These are phyloP conservation scores for Nomada ferruginata DNA, from an alignment of 2,888 invertebrate species.

Conservation along the genomic window DNA sequence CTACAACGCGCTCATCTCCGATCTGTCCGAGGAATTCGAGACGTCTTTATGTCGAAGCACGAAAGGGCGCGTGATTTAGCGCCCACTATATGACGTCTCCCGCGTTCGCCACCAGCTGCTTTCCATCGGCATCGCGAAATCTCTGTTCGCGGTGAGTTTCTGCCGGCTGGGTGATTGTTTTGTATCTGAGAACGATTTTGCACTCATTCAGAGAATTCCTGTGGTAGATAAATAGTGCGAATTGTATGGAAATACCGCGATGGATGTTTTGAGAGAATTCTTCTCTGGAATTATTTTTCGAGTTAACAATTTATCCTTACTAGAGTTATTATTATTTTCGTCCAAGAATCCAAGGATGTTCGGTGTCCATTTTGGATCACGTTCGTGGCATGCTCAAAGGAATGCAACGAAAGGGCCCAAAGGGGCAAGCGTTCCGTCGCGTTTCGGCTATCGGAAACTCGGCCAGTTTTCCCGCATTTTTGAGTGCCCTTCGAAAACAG, in stretches of 20 bases:
- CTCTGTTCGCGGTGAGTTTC: slow-evolving; percentile 39
- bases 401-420: neutral
- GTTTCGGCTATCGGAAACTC: slow-evolving; percentile 8
- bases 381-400: neutral
- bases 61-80: slow-evolving; percentile 61
- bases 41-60: slow-evolving; percentile 68
- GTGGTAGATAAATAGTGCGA: too few relatives aligned
- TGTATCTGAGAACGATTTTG: neutral
- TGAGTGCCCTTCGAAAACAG: neutral
- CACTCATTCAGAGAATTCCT: neutral
- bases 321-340: too few relatives aligned
- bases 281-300: too few relatives aligned
- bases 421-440: neutral
- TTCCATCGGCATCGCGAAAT: neutral
- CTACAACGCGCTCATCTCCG: slow-evolving; percentile 30
- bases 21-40: slow-evolving; percentile 51
- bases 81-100: slow-evolving; percentile 49
- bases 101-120: slow-evolving; percentile 29
- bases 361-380: neutral
- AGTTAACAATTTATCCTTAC: too few relatives aligned
- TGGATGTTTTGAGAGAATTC: too few relatives aligned
- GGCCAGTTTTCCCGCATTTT: slow-evolving; percentile 6
- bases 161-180: neutral
- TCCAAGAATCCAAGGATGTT: too few relatives aligned
- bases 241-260: too few relatives aligned